These are phyloP conservation scores for Lithobates pipiens DNA, from an alignment of 2,797 vertebrate species.

Conservation along the genomic window DNA sequence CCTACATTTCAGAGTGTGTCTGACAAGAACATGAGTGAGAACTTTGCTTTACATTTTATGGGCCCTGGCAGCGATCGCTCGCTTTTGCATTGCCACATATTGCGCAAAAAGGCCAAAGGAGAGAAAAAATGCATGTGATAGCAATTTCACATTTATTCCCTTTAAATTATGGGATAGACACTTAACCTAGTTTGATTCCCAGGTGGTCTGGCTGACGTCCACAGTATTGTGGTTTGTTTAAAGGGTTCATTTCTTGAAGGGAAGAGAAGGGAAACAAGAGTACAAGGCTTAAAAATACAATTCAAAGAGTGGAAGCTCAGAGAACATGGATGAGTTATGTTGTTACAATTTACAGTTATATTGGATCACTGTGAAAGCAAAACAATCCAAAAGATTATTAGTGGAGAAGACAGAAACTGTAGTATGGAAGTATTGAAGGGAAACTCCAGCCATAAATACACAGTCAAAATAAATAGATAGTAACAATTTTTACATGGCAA, in stretches of 20 bases:
- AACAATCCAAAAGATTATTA: background rate
- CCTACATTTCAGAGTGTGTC: constrained; percentile 44
- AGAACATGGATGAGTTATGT: constrained; percentile 16
- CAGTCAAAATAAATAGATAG: no score
- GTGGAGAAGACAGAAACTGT: no score
- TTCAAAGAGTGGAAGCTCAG: constrained; percentile 14
- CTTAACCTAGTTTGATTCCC: constrained; percentile 62
- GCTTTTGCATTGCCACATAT: constrained; percentile 62
- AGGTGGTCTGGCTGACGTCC: constrained; percentile 60
- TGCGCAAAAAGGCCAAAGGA: constrained; percentile 60
- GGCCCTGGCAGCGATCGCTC: constrained; percentile 48
- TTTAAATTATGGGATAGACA: constrained; percentile 64
- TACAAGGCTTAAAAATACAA: constrained; percentile 54
- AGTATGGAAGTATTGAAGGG: no score
- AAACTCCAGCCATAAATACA: no score
- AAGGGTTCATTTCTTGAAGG: constrained; percentile 56
- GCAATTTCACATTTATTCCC: constrained; percentile 59
- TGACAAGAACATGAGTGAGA: constrained; percentile 45
- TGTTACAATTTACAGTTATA: constrained; percentile 14
- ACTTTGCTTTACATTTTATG: constrained; percentile 62
- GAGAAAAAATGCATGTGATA: constrained; percentile 62
- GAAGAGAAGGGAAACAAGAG: constrained; percentile 46
- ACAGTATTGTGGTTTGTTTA: constrained; percentile 59
- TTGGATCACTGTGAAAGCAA: background rate
- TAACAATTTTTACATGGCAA: no score